Base-by-base conservation (phyloP, 2,113 vertebrate species). In the Lasiurus cinereus region DNA sequence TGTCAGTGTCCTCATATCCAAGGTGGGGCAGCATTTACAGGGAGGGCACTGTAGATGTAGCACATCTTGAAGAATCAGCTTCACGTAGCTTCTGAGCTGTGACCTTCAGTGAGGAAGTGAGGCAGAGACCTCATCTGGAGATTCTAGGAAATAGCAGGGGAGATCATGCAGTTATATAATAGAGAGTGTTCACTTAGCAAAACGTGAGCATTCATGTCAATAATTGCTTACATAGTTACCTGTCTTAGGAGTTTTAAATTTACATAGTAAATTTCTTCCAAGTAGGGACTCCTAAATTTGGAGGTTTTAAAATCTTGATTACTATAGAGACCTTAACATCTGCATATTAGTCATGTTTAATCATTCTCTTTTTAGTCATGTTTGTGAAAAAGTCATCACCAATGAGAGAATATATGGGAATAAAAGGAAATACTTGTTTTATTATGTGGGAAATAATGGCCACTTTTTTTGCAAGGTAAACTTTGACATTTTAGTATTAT, bases 111-210 rank as follows among this genome's bases (percentile, higher is more conserved):
- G 54, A 66, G 52, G 52, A 72, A 72, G 70, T 13, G 2, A 52
- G 39, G 43, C 72, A 83, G 78, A 84, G 84, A 83, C 72, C 90
- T 84, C 90, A 33, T 15, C 82, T 87, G 91, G 84, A 84, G 19
- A 74, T 3, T 64, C 72, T 27, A 39, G 43, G 84, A 19, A 92
- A 84, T 3, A 78, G 62, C 84, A 89, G 33, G 62, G 73, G 50
- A 78, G 29, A 39, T 12, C 33, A 56, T 22, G 24, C 70, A 12
- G 24, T 82, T 83, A 18, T 5, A 24, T 22, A 33, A 46, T 14
- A 31, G 43, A 18, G 31, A 48, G 36, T 12, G 18, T 31, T 50
- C 22, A 9, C 56, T 43, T 39, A 64, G 62, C 52, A 83, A 33
- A 77, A 43, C 8, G 14, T 83, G 59, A 46, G 64, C 33, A 19